Evolutionary conservation across 1,140 invertebrate genomes (phyloP).

Genomic region (Aphidius ervi): DNA sequence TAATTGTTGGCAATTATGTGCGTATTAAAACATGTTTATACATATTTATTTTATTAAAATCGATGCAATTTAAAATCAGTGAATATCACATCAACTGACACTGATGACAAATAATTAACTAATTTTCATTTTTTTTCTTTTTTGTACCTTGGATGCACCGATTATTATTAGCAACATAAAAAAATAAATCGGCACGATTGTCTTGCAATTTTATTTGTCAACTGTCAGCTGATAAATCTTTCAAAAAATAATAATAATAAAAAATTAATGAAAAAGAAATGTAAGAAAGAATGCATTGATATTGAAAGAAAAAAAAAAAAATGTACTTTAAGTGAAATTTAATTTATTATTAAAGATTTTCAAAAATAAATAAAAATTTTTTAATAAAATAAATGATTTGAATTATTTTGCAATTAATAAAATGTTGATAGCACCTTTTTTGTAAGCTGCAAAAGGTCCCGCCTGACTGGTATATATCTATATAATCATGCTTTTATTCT

Average conservation of each 20-base stretch:
- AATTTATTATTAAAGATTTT: not conserved
- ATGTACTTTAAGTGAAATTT: not conserved
- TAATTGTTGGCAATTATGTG: no score
- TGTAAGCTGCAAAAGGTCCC: slow-evolving; percentile 37
- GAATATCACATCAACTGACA: no score
- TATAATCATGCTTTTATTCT: no score
- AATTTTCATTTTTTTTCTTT: not conserved
- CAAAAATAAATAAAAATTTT: no score
- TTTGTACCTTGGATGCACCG: slow-evolving; percentile 18
- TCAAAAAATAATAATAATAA: slow-evolving; percentile 1
- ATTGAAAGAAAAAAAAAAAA: not conserved
- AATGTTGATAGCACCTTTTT: slow-evolving; percentile 30
- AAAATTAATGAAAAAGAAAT: not conserved
- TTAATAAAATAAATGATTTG: not conserved
- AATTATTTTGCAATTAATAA: slow-evolving; percentile 4
- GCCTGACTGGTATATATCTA: slow-evolving; percentile 19
- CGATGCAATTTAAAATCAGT: no score
- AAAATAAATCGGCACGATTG: slow-evolving; percentile 18
- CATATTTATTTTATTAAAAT: slow-evolving; percentile 2
- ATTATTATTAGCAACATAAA: slow-evolving; percentile 3
- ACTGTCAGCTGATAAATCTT: slow-evolving; percentile 2
- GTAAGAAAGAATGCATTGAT: not conserved
- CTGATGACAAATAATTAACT: no score
- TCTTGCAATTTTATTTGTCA: slow-evolving; percentile 18
- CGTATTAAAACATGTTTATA: not conserved